A percentile compares a stretch with the other conserved stretches of the same genome.
Evolutionary conservation across 2,113 vertebrate genomes (phyloP).

Genomic region (Silurus glanis): DNA sequence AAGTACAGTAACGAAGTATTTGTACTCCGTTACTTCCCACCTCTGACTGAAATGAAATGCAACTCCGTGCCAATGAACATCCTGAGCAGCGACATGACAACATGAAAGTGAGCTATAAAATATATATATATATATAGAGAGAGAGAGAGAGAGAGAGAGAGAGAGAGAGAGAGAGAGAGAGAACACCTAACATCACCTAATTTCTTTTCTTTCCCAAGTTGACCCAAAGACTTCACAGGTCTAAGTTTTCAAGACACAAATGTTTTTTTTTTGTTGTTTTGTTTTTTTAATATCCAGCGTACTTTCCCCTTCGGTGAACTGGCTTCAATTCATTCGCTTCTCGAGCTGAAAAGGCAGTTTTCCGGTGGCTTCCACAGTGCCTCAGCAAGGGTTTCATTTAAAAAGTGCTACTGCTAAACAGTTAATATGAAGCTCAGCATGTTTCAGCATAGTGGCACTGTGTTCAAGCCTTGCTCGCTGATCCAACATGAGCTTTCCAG

Average conservation of each 20-base stretch:
- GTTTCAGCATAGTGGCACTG: neutral
- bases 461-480: neutral
- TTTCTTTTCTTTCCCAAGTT: neutral
- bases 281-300: neutral
- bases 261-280: neutral
- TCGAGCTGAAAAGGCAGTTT: neutral
- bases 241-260: neutral
- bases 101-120: neutral
- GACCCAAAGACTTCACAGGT: neutral
- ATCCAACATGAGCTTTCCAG: neutral
- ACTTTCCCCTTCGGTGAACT: neutral
- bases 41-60: neutral
- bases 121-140: too few species aligned
- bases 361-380: neutral
- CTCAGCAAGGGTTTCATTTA: neutral
- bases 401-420: conserved; percentile 6
- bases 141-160: neutral
- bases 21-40: too few species aligned
- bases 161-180: neutral
- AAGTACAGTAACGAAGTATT: too few species aligned
- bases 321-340: neutral
- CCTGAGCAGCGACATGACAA: neutral
- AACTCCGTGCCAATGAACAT: neutral
- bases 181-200: too few species aligned
- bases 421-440: neutral